Evolutionary conservation across 2,797 vertebrate species (phyloP), one percentile per base, ranked within the genome.

Genomic region (Crocodylus rhombifer): DNA sequence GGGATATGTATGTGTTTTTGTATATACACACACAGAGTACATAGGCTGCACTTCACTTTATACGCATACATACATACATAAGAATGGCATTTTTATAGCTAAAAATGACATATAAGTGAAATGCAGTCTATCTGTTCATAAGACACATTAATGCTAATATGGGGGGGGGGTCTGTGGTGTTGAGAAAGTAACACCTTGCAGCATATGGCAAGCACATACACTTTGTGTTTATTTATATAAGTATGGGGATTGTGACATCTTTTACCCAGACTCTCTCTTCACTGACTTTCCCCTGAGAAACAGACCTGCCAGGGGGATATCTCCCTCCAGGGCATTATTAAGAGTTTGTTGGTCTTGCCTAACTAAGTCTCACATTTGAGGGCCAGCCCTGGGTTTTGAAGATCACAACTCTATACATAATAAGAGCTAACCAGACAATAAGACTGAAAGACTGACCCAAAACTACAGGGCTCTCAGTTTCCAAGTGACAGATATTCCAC

Each of bases 401-500:
- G 7, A 87, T 96, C 89, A 94, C 79, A 88, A 80, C 79, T 93
- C 91, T 86, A 80, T 69, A 87, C 82, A 74, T 87, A 91, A 85
- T 55, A 89, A 84, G 76, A 96, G 77, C 69, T 89, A 92, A 95
- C 62, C 80, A 89, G 64, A 91, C 26, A 93, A 82, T 73, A 89
- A 84, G 84, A 87, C 81, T 69, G 87, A 85, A 75, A 84, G 85
- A 82, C 92, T 92, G 87, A 96, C 95, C 93, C 96, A 94, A 94
- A 96, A 96, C 92, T 82, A 86, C 84, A 86, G 92, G 91, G 79
- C 89, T 93, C 79, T 96, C 77, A 65, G 74, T 92, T 96, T 97
- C 87, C 93, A 93, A 95, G 95, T 94, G 95, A 96, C 96, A 97
- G 96, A 97, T 96, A 93, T 95, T 96, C 85, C 94, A 89, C 90